Base-by-base conservation (phyloP, 2,797 vertebrate species). In the Oreonectes daqikongensis region DNA sequence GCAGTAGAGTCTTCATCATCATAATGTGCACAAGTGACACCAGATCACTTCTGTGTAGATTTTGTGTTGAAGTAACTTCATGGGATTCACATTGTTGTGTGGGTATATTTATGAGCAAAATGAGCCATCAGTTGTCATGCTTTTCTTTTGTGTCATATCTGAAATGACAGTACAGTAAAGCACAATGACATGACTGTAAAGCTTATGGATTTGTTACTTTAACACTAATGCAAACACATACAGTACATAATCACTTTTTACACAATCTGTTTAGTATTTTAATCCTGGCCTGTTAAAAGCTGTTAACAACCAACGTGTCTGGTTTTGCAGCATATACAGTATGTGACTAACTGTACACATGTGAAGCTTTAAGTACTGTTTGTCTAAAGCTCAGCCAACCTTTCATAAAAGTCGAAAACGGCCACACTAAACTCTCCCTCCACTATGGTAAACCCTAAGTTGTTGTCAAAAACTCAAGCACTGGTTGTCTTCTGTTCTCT, bases 1-100 rank as follows among this genome's bases (percentile, higher is more conserved):
- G 55, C 76, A 30, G 46, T 75, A 71, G 28, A 75, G 26, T 32
- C 53, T 74, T 30, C 2, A 61, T 74, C 40, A 57, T 72, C 35
- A 57, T 69, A 20, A 61, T 10, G 28, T 28, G 15, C 8, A n/a
- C 40, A 52, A 46, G 38, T 14, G n/a, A 68, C n/a, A 52, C 50
- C 38, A 59, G 53, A 68, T 22, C 52, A 35, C 44, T 46, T 10
- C 24, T 67, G 14, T 44, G 18, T 59, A 42, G 12, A 42, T 42
- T 42, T 15, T 1, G 40, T 42, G 40, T 42, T 42, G 4, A 61
- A 8, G 12, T 46, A 50, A 20, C 48, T 42, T 6, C 9, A 35
- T 35, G 8, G 35, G 7, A 35, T 35, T 44, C 14, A 48, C 44
- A 18, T 18, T 48, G 22, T 3, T 55, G 4, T 50, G 2, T 50